These are phyloP conservation scores for Amyelois transitella DNA, from an alignment of 1,140 invertebrate species.

Conservation along the genomic window DNA sequence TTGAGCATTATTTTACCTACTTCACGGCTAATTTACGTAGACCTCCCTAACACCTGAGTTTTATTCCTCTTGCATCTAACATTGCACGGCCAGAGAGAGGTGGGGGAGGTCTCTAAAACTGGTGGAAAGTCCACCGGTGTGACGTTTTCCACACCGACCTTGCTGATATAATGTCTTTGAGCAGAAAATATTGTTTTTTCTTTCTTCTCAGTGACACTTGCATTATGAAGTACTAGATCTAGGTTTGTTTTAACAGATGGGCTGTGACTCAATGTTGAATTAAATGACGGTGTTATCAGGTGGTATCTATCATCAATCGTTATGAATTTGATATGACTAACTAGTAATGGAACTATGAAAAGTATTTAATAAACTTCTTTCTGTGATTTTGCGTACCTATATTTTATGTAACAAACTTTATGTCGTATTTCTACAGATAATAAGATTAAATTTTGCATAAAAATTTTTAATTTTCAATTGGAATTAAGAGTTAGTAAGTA, in stretches of 20 bases:
- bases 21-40: conserved; percentile 24
- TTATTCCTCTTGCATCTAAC: neutral
- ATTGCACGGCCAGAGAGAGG: neutral
- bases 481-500: too few relatives aligned
- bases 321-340: too few relatives aligned
- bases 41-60: conserved; percentile 25
- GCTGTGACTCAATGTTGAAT: neutral
- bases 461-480: too few relatives aligned
- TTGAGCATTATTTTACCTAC: conserved; percentile 43
- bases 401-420: too few relatives aligned
- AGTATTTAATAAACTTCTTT: too few relatives aligned
- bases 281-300: neutral
- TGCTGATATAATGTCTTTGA: conserved; percentile 8
- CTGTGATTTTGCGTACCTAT: too few relatives aligned
- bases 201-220: neutral
- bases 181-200: neutral
- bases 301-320: neutral
- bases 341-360: too few relatives aligned
- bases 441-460: too few relatives aligned
- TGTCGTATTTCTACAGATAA: too few relatives aligned
- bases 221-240: neutral
- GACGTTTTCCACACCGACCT: conserved; percentile 16
- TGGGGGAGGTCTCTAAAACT: conserved; percentile 1
- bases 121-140: conserved; percentile 7
- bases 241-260: neutral